Percentiles rank a stretch among this genome's conserved stretches.
Evolutionary conservation across 2,888 invertebrate genomes (phyloP).

Genomic region (Aricia artaxerxes): DNA sequence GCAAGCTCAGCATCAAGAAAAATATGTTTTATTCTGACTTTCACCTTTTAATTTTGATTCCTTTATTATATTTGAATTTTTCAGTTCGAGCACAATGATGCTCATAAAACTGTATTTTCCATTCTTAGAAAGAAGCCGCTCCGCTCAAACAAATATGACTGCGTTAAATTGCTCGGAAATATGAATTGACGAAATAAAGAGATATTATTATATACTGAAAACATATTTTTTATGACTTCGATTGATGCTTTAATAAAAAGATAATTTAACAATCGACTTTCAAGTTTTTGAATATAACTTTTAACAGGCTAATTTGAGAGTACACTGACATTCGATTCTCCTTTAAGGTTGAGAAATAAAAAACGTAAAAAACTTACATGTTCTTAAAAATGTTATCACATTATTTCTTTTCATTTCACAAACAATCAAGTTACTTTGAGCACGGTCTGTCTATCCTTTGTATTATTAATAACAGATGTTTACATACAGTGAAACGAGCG

Average conservation of each 20-base stretch:
- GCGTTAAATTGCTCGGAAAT: not conserved
- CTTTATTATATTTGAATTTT: not conserved
- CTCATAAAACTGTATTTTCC: not conserved
- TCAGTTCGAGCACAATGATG: not conserved
- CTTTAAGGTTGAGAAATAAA: not conserved
- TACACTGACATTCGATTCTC: not conserved
- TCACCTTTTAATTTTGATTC: not conserved
- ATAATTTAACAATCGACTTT: not conserved
- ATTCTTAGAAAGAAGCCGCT: slow-evolving; percentile 5
- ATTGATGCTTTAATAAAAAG: not conserved
- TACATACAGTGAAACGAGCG: not conserved
- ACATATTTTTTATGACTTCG: not conserved
- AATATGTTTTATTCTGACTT: not conserved
- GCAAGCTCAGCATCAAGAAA: not conserved
- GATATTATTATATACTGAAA: not conserved
- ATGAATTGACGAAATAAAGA: not conserved
- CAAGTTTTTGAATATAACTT: not conserved
- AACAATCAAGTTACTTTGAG: slow-evolving; percentile 13
- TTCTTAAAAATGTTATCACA: not conserved
- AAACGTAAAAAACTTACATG: not conserved
- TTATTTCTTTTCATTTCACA: slow-evolving; percentile 13
- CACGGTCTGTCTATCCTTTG: slow-evolving; percentile 23
- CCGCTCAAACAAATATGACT: not conserved
- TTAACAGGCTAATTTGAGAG: not conserved
- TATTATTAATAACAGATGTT: slow-evolving; percentile 20